These are phyloP conservation scores for Orthosia gothica DNA, from an alignment of 2,888 invertebrate genomes.

Conservation along the genomic window DNA sequence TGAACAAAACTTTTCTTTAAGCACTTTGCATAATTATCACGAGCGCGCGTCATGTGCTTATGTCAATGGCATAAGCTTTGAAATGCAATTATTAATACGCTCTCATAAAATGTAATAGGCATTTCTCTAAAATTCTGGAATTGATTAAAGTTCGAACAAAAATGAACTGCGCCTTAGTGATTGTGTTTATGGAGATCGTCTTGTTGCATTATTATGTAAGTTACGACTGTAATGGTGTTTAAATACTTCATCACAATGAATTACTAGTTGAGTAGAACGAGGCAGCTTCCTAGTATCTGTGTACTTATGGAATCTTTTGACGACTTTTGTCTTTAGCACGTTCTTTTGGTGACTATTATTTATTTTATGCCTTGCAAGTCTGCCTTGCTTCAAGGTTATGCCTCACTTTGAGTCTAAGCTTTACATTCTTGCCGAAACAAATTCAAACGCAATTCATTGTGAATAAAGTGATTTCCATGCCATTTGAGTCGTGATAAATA, in stretches of 20 bases:
- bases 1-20: constrained; percentile 12
- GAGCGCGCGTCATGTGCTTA: not conserved
- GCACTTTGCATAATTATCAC: not conserved
- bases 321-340: not conserved
- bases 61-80: constrained; percentile 3
- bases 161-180: constrained; percentile 65
- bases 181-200: constrained; percentile 56
- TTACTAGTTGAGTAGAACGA: constrained; percentile 5
- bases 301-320: not conserved
- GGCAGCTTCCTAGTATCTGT: not conserved
- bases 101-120: not conserved
- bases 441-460: constrained; percentile 52
- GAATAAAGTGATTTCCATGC: constrained; percentile 46
- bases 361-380: not conserved
- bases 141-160: constrained; percentile 12
- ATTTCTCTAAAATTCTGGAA: not conserved
- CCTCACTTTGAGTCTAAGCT: constrained; percentile 26
- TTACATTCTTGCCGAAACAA: constrained; percentile 30
- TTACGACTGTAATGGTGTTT: constrained; percentile 56
- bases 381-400: constrained; percentile 29
- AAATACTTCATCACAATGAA: constrained; percentile 64
- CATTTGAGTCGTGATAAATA: constrained; percentile 61
- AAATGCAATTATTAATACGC: not conserved
- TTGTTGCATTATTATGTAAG: constrained; percentile 61
- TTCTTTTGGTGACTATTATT: not conserved